These are phyloP conservation scores for Hylaeus anthracinus DNA, from an alignment of 1,140 invertebrate genomes.

Conservation along the genomic window DNA sequence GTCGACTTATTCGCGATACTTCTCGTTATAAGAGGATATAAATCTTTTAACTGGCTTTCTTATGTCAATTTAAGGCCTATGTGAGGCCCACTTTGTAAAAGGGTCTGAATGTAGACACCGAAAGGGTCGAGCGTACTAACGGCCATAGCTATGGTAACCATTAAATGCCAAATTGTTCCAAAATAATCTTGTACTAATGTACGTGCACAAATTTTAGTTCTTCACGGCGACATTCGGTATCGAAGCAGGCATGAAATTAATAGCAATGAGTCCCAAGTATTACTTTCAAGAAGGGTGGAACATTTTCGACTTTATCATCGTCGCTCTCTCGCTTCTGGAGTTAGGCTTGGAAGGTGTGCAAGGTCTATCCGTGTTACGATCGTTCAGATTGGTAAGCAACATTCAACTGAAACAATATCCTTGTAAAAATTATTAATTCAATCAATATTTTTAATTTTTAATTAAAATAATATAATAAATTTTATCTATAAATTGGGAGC, in stretches of 20 bases:
- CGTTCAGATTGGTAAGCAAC: constrained; percentile 94
- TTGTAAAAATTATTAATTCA: no score
- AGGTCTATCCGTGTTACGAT: constrained; percentile 97
- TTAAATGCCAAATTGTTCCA: neutral
- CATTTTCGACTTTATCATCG: constrained; percentile 99
- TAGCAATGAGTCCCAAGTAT: constrained; percentile 97
- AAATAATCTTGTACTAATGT: neutral
- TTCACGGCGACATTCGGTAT: constrained; percentile 98
- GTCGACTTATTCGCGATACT: no score
- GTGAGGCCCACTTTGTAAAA: no score
- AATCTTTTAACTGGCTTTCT: no score
- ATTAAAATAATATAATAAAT: no score
- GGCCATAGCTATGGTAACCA: no score
- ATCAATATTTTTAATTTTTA: no score
- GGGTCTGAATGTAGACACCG: no score
- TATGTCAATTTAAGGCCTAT: no score
- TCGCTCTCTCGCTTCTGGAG: constrained; percentile 96
- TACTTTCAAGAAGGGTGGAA: constrained; percentile 99
- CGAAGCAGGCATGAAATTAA: constrained; percentile 97
- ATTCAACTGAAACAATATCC: neutral
- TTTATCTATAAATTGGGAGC: no score
- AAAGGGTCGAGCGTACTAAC: no score
- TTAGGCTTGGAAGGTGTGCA: constrained; percentile 95
- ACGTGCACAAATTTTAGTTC: constrained; percentile 86
- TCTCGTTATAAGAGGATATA: no score